Conservation (phyloP, 2,797 vertebrate genomes). For the Anguilla marmorata region DNA sequence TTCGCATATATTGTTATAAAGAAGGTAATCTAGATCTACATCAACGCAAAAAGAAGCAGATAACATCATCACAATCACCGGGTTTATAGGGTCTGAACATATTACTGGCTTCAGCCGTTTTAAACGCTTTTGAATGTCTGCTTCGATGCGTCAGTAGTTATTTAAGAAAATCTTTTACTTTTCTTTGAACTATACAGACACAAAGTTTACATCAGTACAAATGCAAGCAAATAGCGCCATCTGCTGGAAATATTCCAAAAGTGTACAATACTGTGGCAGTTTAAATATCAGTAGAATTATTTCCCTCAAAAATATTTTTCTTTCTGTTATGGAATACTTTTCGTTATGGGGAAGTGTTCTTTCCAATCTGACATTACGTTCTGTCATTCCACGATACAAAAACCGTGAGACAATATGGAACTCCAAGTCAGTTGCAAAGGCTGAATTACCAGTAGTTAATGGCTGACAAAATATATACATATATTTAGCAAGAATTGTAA, state of each 20-base stretch:
- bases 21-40: neutral
- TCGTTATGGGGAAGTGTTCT: too few species aligned
- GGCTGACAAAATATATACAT: too few species aligned
- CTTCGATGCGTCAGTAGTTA: too few species aligned
- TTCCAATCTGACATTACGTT: too few species aligned
- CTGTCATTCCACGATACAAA: too few species aligned
- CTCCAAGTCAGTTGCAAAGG: too few species aligned
- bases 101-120: neutral
- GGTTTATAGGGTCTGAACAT: neutral
- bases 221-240: conserved; percentile 21
- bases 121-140: neutral
- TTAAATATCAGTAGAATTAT: neutral
- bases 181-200: too few species aligned
- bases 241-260: neutral
- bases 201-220: neutral
- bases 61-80: neutral
- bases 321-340: neutral
- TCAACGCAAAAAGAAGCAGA: neutral
- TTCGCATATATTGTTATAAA: neutral
- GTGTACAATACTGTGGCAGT: neutral
- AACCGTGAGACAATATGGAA: too few species aligned
- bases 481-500: too few species aligned
- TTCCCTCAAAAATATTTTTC: neutral
- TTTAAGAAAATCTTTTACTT: too few species aligned
- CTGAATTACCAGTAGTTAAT: too few species aligned